Evolutionary conservation across 2,113 vertebrate genomes (phyloP), one percentile per base, ranked within the genome.

Genomic region (Arothron firmamentum): DNA sequence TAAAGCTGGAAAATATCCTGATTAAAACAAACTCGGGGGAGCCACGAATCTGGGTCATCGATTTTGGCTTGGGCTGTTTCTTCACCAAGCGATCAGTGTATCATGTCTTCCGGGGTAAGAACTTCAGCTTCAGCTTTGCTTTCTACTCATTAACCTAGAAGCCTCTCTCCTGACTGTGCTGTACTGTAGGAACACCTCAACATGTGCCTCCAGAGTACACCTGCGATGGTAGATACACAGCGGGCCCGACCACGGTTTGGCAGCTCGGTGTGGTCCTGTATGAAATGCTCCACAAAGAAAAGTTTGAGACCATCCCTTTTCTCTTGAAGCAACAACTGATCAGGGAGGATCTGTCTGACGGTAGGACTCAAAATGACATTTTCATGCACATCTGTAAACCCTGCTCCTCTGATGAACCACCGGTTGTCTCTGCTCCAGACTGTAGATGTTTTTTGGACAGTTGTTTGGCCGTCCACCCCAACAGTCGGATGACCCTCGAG

Each of bases 1-100:
- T 79, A 15, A 72, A 72, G 42, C 0, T 8, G 0, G 53, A 62
- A 1, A 80, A 70, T 1, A 52, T 80, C 14, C 34, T 74, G 6
- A 67, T 56, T 0, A 52, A 71, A 15, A 67, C 47, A 0, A 2
- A 55, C 19, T 52, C 19, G 0, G 15, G 16, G 0, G n/a, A 52
- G 9, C 65, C 50, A 0, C 28, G 56, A 1, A n/a, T 58, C 1
- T 12, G 53, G 0, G 10, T 76, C 0, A 75, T 75, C 1, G 73
- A 75, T 21, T 75, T 75, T 31, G 73, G 73, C 1, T 9, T 65
- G 8, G 20, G 76, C 52, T 71, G 77, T 16, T 54, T 75, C 2
- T 0, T 7, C 0, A 49, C 48, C 7, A 16, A 53, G 20, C 0
- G 14, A 1, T 56, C 65, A 0, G 3, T 1, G 2, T 62, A 17